Evolutionary conservation across 2,113 vertebrate genomes (phyloP).

Genomic region (Salvelinus sp.): DNA sequence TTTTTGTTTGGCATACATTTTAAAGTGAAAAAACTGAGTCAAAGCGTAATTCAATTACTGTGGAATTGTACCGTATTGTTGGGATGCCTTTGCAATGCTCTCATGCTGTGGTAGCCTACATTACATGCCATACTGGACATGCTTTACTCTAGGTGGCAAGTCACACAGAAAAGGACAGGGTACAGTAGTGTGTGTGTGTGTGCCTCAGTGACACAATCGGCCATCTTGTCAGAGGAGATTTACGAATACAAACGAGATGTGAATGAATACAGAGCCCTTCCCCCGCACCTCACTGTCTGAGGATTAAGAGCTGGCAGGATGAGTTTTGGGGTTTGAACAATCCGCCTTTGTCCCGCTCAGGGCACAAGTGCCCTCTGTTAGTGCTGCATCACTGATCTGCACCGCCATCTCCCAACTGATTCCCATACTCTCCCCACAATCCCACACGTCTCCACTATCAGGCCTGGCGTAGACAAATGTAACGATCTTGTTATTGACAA

Average conservation of each 20-base stretch:
- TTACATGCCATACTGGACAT: no score
- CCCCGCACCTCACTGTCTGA: not conserved
- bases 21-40: no score
- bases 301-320: not conserved
- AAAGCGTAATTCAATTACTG: no score
- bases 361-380: constrained; percentile 67
- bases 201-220: not conserved
- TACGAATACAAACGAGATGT: not conserved
- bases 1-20: no score
- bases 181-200: constrained; percentile 1
- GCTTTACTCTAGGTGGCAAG: not conserved
- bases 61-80: no score
- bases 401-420: constrained; percentile 24
- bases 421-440: not conserved
- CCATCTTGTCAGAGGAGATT: constrained; percentile 8
- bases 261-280: not conserved
- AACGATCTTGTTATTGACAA: not conserved
- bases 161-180: not conserved
- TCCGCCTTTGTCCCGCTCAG: constrained; percentile 58
- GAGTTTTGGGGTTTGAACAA: constrained; percentile 52
- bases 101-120: no score
- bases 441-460: constrained; percentile 3
- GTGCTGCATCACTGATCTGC: constrained; percentile 52
- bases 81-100: no score
- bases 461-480: not conserved